These are phyloP conservation scores for Temnothorax nylanderi DNA, from an alignment of 1,140 invertebrate genomes.

Conservation along the genomic window DNA sequence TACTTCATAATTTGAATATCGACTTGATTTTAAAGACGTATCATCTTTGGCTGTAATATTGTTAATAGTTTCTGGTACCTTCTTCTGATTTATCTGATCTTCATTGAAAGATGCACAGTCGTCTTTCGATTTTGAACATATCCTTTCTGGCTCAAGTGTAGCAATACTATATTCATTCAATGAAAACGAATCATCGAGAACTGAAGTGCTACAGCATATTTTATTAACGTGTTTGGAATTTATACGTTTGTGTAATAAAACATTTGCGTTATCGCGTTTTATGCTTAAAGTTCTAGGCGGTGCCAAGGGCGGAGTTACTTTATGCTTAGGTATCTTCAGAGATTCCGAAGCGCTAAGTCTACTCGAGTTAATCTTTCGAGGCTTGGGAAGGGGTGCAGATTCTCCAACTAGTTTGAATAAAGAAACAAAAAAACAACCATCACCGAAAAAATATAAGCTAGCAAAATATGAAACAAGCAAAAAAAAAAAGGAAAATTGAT, in stretches of 20 bases:
- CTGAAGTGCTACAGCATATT: neutral
- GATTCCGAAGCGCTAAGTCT: slow-evolving; percentile 19
- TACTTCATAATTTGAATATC: neutral
- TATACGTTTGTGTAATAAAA: neutral
- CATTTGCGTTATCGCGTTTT: neutral
- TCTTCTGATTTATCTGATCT: neutral
- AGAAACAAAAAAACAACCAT: slow-evolving; percentile 67
- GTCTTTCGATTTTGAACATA: neutral
- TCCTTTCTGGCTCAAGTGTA: neutral
- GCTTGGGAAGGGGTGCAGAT: slow-evolving; percentile 73
- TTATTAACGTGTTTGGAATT: neutral
- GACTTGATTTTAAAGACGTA: neutral
- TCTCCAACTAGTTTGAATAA: slow-evolving; percentile 66
- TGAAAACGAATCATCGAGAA: neutral
- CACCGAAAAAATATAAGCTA: slow-evolving; percentile 59
- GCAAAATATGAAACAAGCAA: slow-evolving; percentile 19
- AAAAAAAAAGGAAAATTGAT: neutral
- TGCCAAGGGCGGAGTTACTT: slow-evolving; percentile 28
- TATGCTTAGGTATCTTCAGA: slow-evolving; percentile 65
- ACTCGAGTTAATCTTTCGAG: slow-evolving; percentile 67
- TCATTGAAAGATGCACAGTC: neutral
- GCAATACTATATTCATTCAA: neutral
- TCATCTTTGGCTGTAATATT: neutral
- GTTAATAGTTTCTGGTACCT: neutral
- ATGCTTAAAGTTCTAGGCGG: slow-evolving; percentile 27